Evolutionary conservation across 1,140 invertebrate genomes (phyloP).

Genomic region (Drosophila burlai): DNA sequence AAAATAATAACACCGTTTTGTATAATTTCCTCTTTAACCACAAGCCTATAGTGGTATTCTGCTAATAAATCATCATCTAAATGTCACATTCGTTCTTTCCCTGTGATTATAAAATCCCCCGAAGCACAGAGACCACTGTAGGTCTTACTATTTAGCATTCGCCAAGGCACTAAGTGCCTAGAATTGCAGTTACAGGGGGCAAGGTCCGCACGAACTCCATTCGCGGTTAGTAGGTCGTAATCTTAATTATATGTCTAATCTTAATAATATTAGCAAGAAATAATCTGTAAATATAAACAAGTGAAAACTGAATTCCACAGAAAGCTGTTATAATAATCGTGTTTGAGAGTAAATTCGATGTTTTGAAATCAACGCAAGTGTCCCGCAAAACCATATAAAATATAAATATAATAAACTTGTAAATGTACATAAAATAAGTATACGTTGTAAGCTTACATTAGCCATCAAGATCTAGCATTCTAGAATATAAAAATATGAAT

Average conservation of each 20-base stretch:
- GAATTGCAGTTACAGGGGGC: background rate
- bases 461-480: background rate
- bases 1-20: background rate
- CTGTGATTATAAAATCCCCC: background rate
- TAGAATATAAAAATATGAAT: background rate
- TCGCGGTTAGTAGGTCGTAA: too few relatives aligned
- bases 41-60: background rate
- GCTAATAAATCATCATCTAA: background rate
- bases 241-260: background rate
- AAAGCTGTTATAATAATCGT: conserved; percentile 26
- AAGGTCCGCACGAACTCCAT: background rate
- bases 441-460: background rate
- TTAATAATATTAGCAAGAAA: background rate
- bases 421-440: background rate
- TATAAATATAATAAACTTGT: background rate
- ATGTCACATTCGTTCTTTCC: background rate
- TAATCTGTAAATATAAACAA: conserved; percentile 19
- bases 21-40: background rate
- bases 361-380: conserved; percentile 23
- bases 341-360: conserved; percentile 22
- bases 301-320: conserved; percentile 24
- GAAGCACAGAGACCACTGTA: background rate
- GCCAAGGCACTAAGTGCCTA: conserved; percentile 13
- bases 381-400: background rate
- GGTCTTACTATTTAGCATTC: conserved; percentile 1